Percentiles rank a stretch among this genome's conserved stretches.
Evolutionary conservation across 1,140 invertebrate species (phyloP).

Genomic region (Pinna nobilis): DNA sequence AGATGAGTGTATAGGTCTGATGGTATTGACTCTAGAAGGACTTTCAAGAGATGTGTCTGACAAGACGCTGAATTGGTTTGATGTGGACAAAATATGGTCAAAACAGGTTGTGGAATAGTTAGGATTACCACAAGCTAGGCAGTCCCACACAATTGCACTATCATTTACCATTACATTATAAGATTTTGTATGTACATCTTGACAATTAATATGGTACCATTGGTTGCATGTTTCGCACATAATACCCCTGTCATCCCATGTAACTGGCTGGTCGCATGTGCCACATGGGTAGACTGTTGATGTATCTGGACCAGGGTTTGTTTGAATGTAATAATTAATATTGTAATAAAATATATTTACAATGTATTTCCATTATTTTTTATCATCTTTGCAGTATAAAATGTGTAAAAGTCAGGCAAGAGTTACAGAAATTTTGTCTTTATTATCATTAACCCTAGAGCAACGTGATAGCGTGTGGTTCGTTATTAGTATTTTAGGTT

Average conservation of each 20-base stretch:
- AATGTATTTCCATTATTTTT: too few relatives aligned
- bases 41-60: slow-evolving; percentile 1
- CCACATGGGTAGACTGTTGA: slow-evolving; percentile 24
- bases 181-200: slow-evolving; percentile 9
- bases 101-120: slow-evolving; percentile 38
- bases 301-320: slow-evolving; percentile 11
- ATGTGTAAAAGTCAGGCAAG: too few relatives aligned
- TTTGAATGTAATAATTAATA: background rate
- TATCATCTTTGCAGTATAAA: too few relatives aligned
- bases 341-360: too few relatives aligned
- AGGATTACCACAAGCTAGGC: slow-evolving; percentile 20
- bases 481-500: too few relatives aligned
- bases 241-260: slow-evolving; percentile 41
- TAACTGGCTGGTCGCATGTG: slow-evolving; percentile 34
- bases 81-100: background rate
- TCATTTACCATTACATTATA: slow-evolving; percentile 16
- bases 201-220: slow-evolving; percentile 40
- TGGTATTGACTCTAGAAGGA: background rate
- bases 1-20: slow-evolving; percentile 36
- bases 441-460: too few relatives aligned
- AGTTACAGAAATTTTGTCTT: too few relatives aligned
- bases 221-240: slow-evolving; percentile 36
- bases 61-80: slow-evolving; percentile 23
- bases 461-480: too few relatives aligned
- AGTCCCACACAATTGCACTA: slow-evolving; percentile 31